phyloP scores from a whole-genome alignment of 1,140 invertebrate genomes.

The Heliothis virescens region DNA sequence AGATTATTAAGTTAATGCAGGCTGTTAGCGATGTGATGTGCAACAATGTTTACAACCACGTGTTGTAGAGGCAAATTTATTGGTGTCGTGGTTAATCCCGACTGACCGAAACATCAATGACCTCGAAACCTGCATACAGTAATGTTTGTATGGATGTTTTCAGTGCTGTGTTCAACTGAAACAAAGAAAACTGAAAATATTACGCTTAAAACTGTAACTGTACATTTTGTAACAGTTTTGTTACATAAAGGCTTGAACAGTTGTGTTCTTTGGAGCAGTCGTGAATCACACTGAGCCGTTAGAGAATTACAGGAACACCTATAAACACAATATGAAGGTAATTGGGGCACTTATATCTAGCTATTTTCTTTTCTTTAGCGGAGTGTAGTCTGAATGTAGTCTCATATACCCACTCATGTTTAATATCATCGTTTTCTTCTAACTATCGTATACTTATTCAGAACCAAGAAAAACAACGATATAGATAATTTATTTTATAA shows the following conservation, averaged over 20 bases:
- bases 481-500: too few relatives aligned
- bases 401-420: too few relatives aligned
- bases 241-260: slow-evolving; percentile 78
- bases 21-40: slow-evolving; percentile 36
- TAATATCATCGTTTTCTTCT: too few relatives aligned
- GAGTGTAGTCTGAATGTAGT: too few relatives aligned
- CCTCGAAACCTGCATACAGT: slow-evolving; percentile 68
- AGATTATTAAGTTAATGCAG: slow-evolving; percentile 48
- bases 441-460: too few relatives aligned
- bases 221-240: slow-evolving; percentile 80
- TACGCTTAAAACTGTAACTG: slow-evolving; percentile 74
- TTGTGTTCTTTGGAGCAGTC: slow-evolving; percentile 55
- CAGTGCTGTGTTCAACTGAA: slow-evolving; percentile 62
- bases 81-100: slow-evolving; percentile 23
- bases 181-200: slow-evolving; percentile 71
- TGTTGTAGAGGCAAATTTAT: slow-evolving; percentile 20
- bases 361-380: too few relatives aligned
- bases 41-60: slow-evolving; percentile 35
- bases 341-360: too few relatives aligned
- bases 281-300: slow-evolving; percentile 72
- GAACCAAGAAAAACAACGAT: too few relatives aligned
- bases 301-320: slow-evolving; percentile 40
- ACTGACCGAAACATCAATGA: slow-evolving; percentile 57
- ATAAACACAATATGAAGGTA: not conserved
- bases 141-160: slow-evolving; percentile 61